Conservation (phyloP, 2,797 vertebrate species). For the Steatocranus sp. region DNA sequence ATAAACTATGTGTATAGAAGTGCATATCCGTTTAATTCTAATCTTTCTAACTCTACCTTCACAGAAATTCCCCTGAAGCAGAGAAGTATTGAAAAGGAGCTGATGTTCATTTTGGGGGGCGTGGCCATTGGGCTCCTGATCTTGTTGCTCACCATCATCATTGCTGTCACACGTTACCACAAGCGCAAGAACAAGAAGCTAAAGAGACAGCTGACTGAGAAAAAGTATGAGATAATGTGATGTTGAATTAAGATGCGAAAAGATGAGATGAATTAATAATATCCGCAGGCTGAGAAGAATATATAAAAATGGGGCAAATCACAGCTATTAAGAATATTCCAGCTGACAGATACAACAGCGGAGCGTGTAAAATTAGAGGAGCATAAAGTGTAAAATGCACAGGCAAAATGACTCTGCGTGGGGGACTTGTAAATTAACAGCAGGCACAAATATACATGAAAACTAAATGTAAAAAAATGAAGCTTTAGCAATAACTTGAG, state of each 20-base stretch:
- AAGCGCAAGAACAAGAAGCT: constrained; percentile 83
- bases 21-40: not conserved
- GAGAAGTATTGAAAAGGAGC: constrained; percentile 50
- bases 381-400: not conserved
- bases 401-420: not conserved
- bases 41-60: not conserved
- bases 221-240: constrained; percentile 65
- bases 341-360: not conserved
- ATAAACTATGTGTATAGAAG: not conserved
- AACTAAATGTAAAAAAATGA: not conserved
- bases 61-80: fast-evolving
- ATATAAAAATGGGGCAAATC: not conserved
- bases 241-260: constrained; percentile 10
- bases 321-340: not conserved
- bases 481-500: not conserved
- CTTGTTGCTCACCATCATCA: constrained; percentile 76
- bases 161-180: constrained; percentile 83
- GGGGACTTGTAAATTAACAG: not conserved
- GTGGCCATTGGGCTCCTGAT: constrained; percentile 76
- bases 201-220: constrained; percentile 72
- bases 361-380: not conserved
- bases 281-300: not conserved
- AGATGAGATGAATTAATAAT: not conserved
- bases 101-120: constrained; percentile 76
- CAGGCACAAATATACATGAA: not conserved